phyloP scores from a whole-genome alignment of 2,113 vertebrate species.

The Cricetomys ansorgei region DNA sequence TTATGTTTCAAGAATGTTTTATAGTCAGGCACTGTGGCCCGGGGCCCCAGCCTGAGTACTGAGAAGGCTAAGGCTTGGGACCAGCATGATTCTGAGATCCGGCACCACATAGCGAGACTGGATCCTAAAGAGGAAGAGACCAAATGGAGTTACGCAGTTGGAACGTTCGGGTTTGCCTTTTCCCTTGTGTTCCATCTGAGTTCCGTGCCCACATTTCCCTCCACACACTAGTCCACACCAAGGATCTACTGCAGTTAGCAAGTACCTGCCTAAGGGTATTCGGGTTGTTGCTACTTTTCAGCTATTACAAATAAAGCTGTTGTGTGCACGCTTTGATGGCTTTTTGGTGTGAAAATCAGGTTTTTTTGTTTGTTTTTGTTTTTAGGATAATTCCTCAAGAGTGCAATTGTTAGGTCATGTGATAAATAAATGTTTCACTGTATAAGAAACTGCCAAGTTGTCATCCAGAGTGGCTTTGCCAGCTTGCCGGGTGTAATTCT shows the following conservation, averaged over 20 bases:
- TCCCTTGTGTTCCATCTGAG: not conserved
- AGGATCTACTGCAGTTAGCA: not conserved
- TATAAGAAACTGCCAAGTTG: slow-evolving; percentile 12
- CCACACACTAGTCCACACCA: not conserved
- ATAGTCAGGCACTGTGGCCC: not conserved
- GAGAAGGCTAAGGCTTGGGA: not conserved
- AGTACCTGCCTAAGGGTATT: not conserved
- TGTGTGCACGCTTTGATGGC: not conserved
- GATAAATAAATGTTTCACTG: slow-evolving; percentile 30
- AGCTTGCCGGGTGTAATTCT: not conserved
- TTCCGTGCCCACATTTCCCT: not conserved
- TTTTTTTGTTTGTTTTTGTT: too few relatives aligned
- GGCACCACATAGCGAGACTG: not conserved
- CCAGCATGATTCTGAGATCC: too few relatives aligned
- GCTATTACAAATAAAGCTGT: slow-evolving; percentile 42
- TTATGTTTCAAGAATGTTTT: not conserved
- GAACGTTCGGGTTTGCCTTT: not conserved
- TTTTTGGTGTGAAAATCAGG: slow-evolving; percentile 1
- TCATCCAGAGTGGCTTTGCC: not conserved
- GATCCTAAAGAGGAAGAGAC: too few relatives aligned
- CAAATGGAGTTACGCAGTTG: not conserved
- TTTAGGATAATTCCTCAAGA: not conserved
- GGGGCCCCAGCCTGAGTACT: not conserved
- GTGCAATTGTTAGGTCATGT: not conserved
- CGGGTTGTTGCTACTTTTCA: not conserved